These are phyloP conservation scores for Ophiothrix spiculata DNA, from an alignment of 35 echinoderm and acorn worm species.

Conservation along the genomic window DNA sequence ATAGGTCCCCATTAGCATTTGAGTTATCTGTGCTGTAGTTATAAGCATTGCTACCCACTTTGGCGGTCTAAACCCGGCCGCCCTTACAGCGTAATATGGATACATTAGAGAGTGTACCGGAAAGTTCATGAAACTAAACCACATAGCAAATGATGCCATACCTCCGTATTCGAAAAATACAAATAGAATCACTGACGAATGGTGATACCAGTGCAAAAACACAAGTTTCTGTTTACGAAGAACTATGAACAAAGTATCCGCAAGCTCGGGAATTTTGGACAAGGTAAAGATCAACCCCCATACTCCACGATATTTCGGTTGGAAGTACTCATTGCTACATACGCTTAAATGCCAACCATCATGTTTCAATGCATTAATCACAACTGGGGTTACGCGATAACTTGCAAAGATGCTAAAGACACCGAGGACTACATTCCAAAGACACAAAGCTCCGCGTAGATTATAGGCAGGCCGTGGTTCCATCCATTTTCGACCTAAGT, in stretches of 20 bases:
- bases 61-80: constrained; percentile 46
- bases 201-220: constrained; percentile 95
- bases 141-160: constrained; percentile 42
- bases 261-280: constrained; percentile 84
- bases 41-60: constrained; percentile 55
- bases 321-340: constrained; percentile 70
- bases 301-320: constrained; percentile 45
- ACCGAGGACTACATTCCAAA: constrained; percentile 77
- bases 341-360: constrained; percentile 60
- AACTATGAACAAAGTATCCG: constrained; percentile 86
- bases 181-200: constrained; percentile 41
- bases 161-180: constrained; percentile 45
- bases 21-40: constrained; percentile 55
- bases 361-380: constrained; percentile 33
- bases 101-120: constrained; percentile 70
- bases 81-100: constrained; percentile 60
- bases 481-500: constrained; percentile 67
- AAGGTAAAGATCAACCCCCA: constrained; percentile 80
- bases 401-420: constrained; percentile 71
- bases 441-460: constrained; percentile 39
- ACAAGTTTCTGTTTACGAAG: constrained; percentile 89
- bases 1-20: constrained; percentile 52
- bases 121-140: constrained; percentile 68
- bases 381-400: constrained; percentile 40
- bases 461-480: constrained; percentile 60